Conservation (phyloP, 1,140 invertebrate genomes). For the Drosophila navojoa region DNA sequence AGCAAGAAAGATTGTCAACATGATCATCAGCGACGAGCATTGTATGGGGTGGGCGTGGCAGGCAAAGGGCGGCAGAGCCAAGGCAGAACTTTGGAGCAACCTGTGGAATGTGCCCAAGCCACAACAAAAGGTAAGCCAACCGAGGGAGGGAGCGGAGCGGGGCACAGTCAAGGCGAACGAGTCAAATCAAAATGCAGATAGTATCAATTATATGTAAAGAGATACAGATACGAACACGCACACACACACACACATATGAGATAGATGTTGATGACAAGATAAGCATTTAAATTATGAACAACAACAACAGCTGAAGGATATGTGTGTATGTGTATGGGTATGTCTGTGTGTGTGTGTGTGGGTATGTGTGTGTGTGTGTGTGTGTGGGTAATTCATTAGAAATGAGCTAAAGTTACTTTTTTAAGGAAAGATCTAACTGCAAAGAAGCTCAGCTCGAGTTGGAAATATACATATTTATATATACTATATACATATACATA, state of each 20-base stretch:
- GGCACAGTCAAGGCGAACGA: slow-evolving; percentile 38
- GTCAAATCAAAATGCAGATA: slow-evolving; percentile 77
- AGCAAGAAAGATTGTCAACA: slow-evolving; percentile 71
- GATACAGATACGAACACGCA: slow-evolving; percentile 63
- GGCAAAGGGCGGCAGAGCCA: background rate
- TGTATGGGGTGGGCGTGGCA: background rate
- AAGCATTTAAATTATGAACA: slow-evolving; percentile 80
- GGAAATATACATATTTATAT: too few relatives aligned
- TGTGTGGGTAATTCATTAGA: slow-evolving; percentile 62
- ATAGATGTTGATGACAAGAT: slow-evolving; percentile 72
- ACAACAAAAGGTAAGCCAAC: slow-evolving; percentile 2
- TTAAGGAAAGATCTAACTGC: too few relatives aligned
- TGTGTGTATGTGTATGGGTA: slow-evolving; percentile 11
- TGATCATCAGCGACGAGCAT: slow-evolving; percentile 60
- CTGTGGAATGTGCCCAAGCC: slow-evolving; percentile 45
- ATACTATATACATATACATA: too few relatives aligned
- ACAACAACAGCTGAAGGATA: slow-evolving; percentile 38
- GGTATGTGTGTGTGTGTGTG: slow-evolving; percentile 35
- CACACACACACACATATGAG: slow-evolving; percentile 38
- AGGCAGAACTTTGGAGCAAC: slow-evolving; percentile 23
- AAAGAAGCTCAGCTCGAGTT: too few relatives aligned
- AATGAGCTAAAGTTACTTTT: background rate
- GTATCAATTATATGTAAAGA: slow-evolving; percentile 81
- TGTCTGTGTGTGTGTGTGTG: slow-evolving; percentile 14
- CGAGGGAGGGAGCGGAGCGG: background rate